Percentiles rank a stretch among this genome's conserved stretches.
These are phyloP conservation scores for Leptopilina boulardi DNA, from an alignment of 1,140 invertebrate genomes.

Conservation along the genomic window DNA sequence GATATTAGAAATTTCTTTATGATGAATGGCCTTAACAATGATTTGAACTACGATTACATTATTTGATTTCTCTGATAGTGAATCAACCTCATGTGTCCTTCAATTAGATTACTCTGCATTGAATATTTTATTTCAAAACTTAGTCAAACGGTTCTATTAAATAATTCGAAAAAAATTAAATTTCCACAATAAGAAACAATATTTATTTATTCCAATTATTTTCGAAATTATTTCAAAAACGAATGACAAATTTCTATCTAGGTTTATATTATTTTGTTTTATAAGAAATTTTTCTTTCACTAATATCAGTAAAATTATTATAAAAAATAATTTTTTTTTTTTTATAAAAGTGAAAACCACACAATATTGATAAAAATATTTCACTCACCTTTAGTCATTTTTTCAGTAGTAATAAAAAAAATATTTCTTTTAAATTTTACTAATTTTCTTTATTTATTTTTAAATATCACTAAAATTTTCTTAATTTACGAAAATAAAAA, in stretches of 20 bases:
- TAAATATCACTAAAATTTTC: too few relatives aligned
- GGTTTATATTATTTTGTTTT: too few relatives aligned
- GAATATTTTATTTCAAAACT: background rate
- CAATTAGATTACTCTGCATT: constrained; percentile 9
- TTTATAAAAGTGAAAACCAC: background rate
- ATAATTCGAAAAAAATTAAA: background rate
- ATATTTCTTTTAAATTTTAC: background rate
- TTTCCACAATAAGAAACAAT: too few relatives aligned
- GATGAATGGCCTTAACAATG: background rate
- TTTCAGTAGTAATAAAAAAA: background rate
- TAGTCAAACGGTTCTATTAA: too few relatives aligned
- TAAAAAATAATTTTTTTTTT: too few relatives aligned
- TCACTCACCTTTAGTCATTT: constrained; percentile 4
- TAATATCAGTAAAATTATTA: too few relatives aligned
- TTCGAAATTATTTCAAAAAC: too few relatives aligned
- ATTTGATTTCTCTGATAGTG: constrained; percentile 15
- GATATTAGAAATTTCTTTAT: background rate
- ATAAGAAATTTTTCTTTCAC: too few relatives aligned
- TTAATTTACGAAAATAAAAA: too few relatives aligned
- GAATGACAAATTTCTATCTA: too few relatives aligned
- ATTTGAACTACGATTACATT: background rate
- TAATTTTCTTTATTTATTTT: too few relatives aligned
- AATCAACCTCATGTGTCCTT: background rate
- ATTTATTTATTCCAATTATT: too few relatives aligned
- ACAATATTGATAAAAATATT: background rate